These are phyloP conservation scores for Manduca sexta DNA, from an alignment of 1,140 invertebrate genomes.

Conservation along the genomic window DNA sequence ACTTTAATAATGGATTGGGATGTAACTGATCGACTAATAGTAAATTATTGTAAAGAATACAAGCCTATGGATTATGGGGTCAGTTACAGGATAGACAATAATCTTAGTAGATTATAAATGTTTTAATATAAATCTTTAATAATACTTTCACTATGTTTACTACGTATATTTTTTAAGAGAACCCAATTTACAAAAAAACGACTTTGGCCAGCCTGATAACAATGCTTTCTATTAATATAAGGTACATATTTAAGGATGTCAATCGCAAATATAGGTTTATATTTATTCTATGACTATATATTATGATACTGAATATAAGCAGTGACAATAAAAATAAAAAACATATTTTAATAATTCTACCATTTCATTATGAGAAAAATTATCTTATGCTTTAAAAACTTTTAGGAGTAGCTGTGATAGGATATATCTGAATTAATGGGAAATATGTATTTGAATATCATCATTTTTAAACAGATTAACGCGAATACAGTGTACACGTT, in stretches of 20 bases:
- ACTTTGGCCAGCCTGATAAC: constrained; percentile 48
- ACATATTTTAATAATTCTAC: background rate
- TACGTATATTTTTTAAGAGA: background rate
- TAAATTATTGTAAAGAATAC: background rate
- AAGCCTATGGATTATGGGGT: constrained; percentile 15
- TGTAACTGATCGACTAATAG: constrained; percentile 1
- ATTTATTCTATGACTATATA: constrained; percentile 6
- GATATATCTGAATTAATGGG: no score
- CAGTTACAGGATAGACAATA: constrained; percentile 28
- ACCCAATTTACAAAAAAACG: constrained; percentile 29
- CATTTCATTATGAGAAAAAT: background rate
- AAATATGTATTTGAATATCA: no score
- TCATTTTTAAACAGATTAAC: no score
- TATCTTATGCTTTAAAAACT: no score
- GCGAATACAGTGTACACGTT: no score
- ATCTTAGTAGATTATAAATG: constrained; percentile 20
- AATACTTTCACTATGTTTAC: background rate
- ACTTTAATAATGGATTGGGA: no score
- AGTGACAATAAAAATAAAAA: background rate
- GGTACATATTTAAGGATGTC: constrained; percentile 47
- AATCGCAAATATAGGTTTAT: constrained; percentile 54
- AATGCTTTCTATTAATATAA: constrained; percentile 10
- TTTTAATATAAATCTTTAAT: constrained; percentile 19
- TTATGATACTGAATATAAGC: no score
- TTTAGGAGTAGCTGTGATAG: no score